Evolutionary conservation across 2,113 vertebrate genomes (phyloP), one percentile per base, ranked within the genome.

Genomic region (Tyto alba): DNA sequence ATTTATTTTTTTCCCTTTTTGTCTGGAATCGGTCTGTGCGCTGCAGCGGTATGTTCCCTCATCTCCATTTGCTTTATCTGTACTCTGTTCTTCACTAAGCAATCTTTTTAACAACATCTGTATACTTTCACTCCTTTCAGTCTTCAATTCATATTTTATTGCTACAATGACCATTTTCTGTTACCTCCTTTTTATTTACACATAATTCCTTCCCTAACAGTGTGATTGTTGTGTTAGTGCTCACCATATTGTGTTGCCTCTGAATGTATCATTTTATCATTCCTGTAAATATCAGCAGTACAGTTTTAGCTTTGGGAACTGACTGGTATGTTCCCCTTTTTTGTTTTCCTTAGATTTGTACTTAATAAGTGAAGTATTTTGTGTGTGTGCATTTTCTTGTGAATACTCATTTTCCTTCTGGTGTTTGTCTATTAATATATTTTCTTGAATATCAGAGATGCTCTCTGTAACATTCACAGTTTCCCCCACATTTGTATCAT

Each of bases 381-480:
- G 13, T 89, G 30, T 74, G 30, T 43, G 11, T 26, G 11, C 41
- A 41, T 72, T 43, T 86, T 79, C 89, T 90, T 83, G 43, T 91
- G 71, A 89, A 95, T 95, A 76, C 55, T 93, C 18, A 21, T 83
- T 90, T 94, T 90, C 67, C 66, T 89, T 91, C 69, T 95, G 71
- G 50, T 79, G n/a, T 29, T 76, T 45, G 23, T 80, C 40, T 92
- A 21, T 73, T 84, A 88, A 88, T 92, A 9, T 59, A 36, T 87
- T 81, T 95, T 64, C 41, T 74, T 85, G 43, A 88, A 77, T 87
- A 85, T 68, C 79, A 72, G 71, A 87, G 41, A 53, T 88, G 23
- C 3, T 72, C 0, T 50, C n/a, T 69, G 16, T 94, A 76, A 50
- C 91, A 29, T 52, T 89, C 66, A 52, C 55, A 76, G 29, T 27